Evolutionary conservation across 64 coral and sea anemone genomes (phyloP).

Genomic region (Anthopleura sola): DNA sequence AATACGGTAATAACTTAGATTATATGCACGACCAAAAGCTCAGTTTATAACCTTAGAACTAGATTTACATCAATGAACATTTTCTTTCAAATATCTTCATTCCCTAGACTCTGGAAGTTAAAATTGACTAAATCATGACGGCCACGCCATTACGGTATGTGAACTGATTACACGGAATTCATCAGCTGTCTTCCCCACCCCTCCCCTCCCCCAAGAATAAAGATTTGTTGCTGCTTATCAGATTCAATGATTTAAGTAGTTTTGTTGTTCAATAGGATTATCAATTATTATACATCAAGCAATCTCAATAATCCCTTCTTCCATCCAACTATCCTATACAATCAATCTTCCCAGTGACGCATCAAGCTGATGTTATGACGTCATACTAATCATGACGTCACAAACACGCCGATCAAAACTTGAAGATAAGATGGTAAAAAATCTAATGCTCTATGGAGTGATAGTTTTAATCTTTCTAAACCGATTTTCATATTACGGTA

Average conservation of each 20-base stretch:
- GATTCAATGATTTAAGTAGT: not conserved
- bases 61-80: no score
- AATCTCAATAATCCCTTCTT: not conserved
- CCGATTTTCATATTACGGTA: not conserved
- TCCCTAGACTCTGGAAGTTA: no score
- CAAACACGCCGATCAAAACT: not conserved
- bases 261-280: not conserved
- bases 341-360: not conserved
- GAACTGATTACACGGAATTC: no score
- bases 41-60: no score
- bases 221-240: not conserved
- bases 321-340: not conserved
- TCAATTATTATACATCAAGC: no score
- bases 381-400: not conserved
- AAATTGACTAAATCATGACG: no score
- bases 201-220: not conserved
- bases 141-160: no score
- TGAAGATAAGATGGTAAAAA: not conserved
- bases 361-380: not conserved
- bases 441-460: not conserved
- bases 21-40: no score
- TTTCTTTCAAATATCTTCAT: no score
- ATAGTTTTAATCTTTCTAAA: not conserved
- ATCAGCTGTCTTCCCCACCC: no score
- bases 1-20: no score